These are phyloP conservation scores for Syritta pipiens DNA, from an alignment of 2,888 invertebrate genomes.

Conservation along the genomic window DNA sequence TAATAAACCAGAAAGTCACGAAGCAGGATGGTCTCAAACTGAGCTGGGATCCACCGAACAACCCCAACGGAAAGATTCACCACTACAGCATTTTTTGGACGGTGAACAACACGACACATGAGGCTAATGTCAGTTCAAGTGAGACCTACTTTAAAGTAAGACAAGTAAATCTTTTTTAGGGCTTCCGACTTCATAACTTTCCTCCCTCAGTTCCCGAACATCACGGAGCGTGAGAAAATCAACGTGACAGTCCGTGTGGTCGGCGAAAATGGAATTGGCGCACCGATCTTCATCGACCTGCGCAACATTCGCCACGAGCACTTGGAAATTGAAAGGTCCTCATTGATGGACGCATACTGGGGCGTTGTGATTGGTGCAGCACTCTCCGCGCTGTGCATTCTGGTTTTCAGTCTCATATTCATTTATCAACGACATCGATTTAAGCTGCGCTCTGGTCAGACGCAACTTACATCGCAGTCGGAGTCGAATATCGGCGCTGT, in stretches of 20 bases:
- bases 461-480: conserved; percentile 75
- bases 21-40: conserved; percentile 76
- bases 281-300: conserved; percentile 77
- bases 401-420: conserved; percentile 76
- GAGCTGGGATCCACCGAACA: conserved; percentile 77
- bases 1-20: conserved; percentile 75
- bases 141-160: conserved; percentile 73
- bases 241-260: conserved; percentile 78
- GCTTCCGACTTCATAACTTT: not conserved
- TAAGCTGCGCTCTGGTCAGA: conserved; percentile 76
- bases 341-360: conserved; percentile 75
- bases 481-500: conserved; percentile 77
- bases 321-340: conserved; percentile 71
- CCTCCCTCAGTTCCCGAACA: conserved; percentile 76
- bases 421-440: conserved; percentile 76
- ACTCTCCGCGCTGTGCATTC: conserved; percentile 75
- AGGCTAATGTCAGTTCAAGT: conserved; percentile 73
- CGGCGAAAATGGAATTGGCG: conserved; percentile 77
- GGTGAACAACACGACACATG: conserved; percentile 76
- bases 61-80: conserved; percentile 77
- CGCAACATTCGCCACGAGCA: conserved; percentile 73
- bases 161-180: too few species aligned
- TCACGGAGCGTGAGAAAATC: conserved; percentile 77
- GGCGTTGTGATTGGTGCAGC: conserved; percentile 77
- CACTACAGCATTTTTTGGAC: conserved; percentile 78